Conservation (phyloP, 2,888 invertebrate genomes). For the Halocaridina rubra region DNA sequence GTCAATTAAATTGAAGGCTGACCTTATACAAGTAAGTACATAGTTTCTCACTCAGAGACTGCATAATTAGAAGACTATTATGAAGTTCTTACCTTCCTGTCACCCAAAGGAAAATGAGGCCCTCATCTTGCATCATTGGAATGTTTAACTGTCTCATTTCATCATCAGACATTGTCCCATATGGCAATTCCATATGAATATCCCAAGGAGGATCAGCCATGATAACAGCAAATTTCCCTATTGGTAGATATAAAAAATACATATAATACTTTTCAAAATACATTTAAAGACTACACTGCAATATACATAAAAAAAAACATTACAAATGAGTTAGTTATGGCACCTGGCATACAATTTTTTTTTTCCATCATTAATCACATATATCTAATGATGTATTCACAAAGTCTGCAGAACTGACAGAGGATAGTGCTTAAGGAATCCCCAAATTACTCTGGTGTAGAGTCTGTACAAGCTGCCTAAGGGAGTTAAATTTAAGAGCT, state of each 20-base stretch:
- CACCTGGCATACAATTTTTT: no score
- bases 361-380: no score
- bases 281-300: neutral
- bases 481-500: no score
- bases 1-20: no score
- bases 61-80: neutral
- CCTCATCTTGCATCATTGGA: conserved; percentile 94
- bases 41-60: no score
- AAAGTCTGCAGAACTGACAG: no score
- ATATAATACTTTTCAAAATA: neutral
- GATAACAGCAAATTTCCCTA: conserved; percentile 96
- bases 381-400: no score
- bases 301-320: neutral
- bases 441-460: no score
- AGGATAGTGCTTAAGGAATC: no score
- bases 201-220: conserved; percentile 99
- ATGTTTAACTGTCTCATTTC: conserved; percentile 97
- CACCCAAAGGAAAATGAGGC: conserved; percentile 97
- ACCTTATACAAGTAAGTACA: no score
- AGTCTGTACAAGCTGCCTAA: no score
- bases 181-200: conserved; percentile 98
- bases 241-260: neutral
- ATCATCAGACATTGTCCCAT: conserved; percentile 98
- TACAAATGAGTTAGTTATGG: neutral
- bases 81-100: conserved; percentile 79